These are phyloP conservation scores for Orthosia gothica DNA, from an alignment of 2,888 invertebrate genomes.

Conservation along the genomic window DNA sequence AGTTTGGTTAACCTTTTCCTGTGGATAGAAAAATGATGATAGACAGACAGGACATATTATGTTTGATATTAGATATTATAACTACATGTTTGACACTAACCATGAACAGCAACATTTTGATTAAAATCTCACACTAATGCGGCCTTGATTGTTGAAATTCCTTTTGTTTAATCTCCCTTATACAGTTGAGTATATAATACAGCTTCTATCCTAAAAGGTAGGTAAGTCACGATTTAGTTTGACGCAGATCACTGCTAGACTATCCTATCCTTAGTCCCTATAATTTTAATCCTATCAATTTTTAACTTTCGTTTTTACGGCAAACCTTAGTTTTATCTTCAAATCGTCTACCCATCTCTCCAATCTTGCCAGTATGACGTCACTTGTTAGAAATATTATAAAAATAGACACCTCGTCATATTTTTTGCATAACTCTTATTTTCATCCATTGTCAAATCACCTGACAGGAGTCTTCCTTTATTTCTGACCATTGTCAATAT, in stretches of 20 bases:
- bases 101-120: constrained; percentile 6
- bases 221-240: not conserved
- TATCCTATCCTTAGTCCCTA: not conserved
- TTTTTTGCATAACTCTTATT: constrained; percentile 47
- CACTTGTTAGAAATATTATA: not conserved
- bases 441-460: constrained; percentile 43
- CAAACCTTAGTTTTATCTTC: not conserved
- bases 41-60: no score
- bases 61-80: not conserved
- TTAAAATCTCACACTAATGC: constrained; percentile 9
- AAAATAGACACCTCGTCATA: constrained; percentile 9
- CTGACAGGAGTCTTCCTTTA: constrained; percentile 51
- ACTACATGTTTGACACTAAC: not conserved
- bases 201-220: not conserved
- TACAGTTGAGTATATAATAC: not conserved
- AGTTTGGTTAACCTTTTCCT: no score
- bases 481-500: constrained; percentile 61
- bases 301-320: not conserved
- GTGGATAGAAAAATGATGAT: no score
- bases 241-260: not conserved
- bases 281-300: not conserved
- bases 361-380: not conserved
- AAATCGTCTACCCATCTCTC: not conserved
- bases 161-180: constrained; percentile 3
- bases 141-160: constrained; percentile 1